phyloP scores from a whole-genome alignment of 53 echinoderm and acorn worm genomes.

The Luidia sarsii region DNA sequence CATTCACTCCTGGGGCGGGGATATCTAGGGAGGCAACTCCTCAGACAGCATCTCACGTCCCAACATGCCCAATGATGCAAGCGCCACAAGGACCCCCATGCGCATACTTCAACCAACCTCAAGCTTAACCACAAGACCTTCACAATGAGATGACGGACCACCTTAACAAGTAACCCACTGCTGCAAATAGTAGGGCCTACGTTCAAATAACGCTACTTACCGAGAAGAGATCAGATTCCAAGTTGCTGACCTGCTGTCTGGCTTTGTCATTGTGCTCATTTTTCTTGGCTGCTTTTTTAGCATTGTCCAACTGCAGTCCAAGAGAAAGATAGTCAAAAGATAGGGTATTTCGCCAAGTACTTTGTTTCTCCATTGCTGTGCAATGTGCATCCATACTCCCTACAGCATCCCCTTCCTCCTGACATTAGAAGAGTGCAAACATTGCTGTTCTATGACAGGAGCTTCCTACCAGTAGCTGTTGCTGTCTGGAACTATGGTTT shows the following conservation, averaged over 20 bases:
- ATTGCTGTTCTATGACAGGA: slow-evolving; percentile 7
- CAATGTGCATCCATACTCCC: not conserved
- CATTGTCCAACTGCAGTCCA: slow-evolving; percentile 63
- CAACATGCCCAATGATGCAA: no score
- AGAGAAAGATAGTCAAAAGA: no score
- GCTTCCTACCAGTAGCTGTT: slow-evolving; percentile 9
- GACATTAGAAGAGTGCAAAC: not conserved
- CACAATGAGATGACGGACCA: no score
- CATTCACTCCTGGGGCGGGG: no score
- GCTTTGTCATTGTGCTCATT: slow-evolving; percentile 44
- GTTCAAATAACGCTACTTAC: not conserved
- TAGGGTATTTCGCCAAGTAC: slow-evolving; percentile 1
- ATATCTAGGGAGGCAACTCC: no score
- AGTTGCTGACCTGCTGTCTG: not conserved
- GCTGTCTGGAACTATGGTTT: not conserved
- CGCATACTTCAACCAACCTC: no score
- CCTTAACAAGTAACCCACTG: no score
- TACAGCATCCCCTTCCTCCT: not conserved
- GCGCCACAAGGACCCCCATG: no score
- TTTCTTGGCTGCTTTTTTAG: slow-evolving; percentile 63
- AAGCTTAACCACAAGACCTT: no score
- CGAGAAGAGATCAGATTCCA: not conserved
- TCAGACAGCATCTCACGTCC: no score
- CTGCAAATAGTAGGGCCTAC: no score
- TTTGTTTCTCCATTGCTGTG: not conserved